Conservation (phyloP, 2,888 invertebrate species). For the Parnassius mnemosyne region DNA sequence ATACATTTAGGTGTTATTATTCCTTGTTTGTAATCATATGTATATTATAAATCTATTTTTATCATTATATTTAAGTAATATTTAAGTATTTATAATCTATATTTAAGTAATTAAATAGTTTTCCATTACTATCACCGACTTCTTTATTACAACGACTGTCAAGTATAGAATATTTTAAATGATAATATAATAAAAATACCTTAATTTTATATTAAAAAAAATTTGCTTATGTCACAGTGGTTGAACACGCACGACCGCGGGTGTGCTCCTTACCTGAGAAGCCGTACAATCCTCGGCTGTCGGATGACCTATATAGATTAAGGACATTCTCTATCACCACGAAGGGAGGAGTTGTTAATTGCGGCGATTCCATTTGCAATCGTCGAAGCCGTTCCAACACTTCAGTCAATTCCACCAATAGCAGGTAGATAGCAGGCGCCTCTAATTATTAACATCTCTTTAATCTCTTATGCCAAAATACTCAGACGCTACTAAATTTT, state of each 20-base stretch:
- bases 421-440: slow-evolving; percentile 83
- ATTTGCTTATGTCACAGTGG: slow-evolving; percentile 75
- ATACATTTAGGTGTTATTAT: too few relatives aligned
- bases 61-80: too few relatives aligned
- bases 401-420: slow-evolving; percentile 91
- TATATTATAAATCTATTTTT: too few relatives aligned
- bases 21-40: too few relatives aligned
- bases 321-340: slow-evolving; percentile 93
- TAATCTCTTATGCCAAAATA: too few relatives aligned
- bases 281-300: slow-evolving; percentile 90
- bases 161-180: too few relatives aligned
- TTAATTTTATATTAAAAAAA: neutral
- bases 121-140: too few relatives aligned
- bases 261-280: slow-evolving; percentile 93
- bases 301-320: slow-evolving; percentile 91
- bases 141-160: too few relatives aligned
- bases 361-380: slow-evolving; percentile 93
- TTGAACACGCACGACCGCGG: slow-evolving; percentile 90
- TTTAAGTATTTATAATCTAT: too few relatives aligned
- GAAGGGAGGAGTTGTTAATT: slow-evolving; percentile 93
- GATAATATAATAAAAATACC: too few relatives aligned
- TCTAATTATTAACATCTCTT: neutral
- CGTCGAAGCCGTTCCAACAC: slow-evolving; percentile 92
- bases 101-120: too few relatives aligned
- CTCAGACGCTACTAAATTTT: too few relatives aligned